These are phyloP conservation scores for Ectemnius lituratus DNA, from an alignment of 2,888 invertebrate genomes.

Conservation along the genomic window DNA sequence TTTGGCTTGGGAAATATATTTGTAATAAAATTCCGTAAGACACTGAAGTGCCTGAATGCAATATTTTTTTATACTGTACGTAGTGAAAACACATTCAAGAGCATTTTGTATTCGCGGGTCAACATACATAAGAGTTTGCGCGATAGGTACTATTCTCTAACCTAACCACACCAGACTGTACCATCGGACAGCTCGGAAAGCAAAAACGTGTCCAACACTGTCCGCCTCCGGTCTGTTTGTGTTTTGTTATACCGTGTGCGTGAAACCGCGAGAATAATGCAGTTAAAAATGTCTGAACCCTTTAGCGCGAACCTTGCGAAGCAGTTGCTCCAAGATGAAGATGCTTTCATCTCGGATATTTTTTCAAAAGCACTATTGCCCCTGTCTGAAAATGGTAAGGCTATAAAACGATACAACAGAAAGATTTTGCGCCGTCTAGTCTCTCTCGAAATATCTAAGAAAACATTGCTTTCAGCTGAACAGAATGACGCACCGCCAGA, in stretches of 20 bases:
- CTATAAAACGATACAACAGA: background rate
- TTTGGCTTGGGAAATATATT: no score
- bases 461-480: background rate
- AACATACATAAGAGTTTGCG: background rate
- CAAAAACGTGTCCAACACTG: background rate
- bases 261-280: conserved; percentile 62
- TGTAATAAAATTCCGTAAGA: no score
- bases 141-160: background rate
- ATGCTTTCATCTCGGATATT: conserved; percentile 81
- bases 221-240: conserved; percentile 23
- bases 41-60: background rate
- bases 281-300: conserved; percentile 70
- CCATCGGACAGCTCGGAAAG: background rate
- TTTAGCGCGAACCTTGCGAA: conserved; percentile 74
- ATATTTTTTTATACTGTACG: background rate
- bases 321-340: conserved; percentile 80
- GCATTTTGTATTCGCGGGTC: background rate
- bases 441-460: background rate
- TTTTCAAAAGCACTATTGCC: conserved; percentile 81
- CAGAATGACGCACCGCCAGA: background rate
- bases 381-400: conserved; percentile 77
- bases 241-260: conserved; percentile 18
- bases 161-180: background rate
- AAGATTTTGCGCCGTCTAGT: no score
- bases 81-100: background rate